Percentiles rank a stretch among this genome's conserved stretches.
These are phyloP conservation scores for Harpagifer antarcticus DNA, from an alignment of 2,797 vertebrate genomes.

Conservation along the genomic window DNA sequence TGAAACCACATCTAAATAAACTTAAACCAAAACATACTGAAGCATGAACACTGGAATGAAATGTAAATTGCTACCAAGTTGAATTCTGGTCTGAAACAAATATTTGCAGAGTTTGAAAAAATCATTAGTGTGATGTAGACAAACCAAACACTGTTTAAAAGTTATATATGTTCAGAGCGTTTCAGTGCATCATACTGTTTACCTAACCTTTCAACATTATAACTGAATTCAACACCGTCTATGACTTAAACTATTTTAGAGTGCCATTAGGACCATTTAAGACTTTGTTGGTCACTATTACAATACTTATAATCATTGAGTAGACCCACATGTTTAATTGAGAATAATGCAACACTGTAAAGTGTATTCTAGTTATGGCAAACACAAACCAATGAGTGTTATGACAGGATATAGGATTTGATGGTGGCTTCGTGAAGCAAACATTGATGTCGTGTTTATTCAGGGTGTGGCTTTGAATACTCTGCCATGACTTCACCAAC, in stretches of 20 bases:
- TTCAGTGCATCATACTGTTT: background rate
- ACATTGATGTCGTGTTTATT: slow-evolving; percentile 3
- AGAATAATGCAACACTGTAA: slow-evolving; percentile 4
- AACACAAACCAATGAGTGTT: background rate
- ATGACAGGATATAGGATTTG: background rate
- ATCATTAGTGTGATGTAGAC: background rate
- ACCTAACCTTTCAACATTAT: slow-evolving; percentile 11
- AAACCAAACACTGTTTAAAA: background rate
- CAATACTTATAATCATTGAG: background rate
- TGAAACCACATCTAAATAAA: slow-evolving; percentile 5
- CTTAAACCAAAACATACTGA: background rate
- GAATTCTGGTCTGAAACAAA: background rate
- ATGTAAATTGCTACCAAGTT: background rate
- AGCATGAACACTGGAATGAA: slow-evolving; percentile 17
- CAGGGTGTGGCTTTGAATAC: background rate
- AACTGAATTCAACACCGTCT: slow-evolving; percentile 12
- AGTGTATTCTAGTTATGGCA: background rate
- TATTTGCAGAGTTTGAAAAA: background rate
- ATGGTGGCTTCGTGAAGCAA: background rate
- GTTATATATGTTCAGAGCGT: background rate
- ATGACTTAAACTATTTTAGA: background rate
- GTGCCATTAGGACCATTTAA: background rate
- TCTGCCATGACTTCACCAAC: background rate
- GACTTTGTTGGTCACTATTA: background rate
- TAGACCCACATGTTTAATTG: background rate